phyloP scores from a whole-genome alignment of 2,888 invertebrate genomes.

The Drosophila quinaria region DNA sequence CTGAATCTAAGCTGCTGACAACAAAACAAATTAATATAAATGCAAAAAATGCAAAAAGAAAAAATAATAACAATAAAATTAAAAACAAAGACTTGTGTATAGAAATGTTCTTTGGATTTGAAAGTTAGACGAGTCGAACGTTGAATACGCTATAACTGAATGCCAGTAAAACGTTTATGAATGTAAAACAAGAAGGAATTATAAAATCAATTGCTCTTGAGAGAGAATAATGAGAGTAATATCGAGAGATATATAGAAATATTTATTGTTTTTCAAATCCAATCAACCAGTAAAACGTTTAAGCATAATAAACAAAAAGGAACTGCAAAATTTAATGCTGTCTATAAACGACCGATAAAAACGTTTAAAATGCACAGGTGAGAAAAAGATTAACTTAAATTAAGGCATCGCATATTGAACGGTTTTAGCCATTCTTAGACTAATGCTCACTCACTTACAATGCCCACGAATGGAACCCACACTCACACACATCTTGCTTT shows the following conservation, averaged over 20 bases:
- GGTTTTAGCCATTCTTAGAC: constrained; percentile 4
- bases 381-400: neutral
- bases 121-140: constrained; percentile 19
- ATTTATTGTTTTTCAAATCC: neutral
- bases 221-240: neutral
- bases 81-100: constrained; percentile 5
- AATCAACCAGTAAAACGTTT: neutral
- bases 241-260: neutral
- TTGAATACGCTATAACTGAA: constrained; percentile 22
- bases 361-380: neutral
- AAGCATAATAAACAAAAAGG: neutral
- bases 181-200: neutral
- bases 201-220: neutral
- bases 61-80: neutral
- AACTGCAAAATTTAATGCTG: neutral
- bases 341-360: neutral
- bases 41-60: constrained; percentile 24
- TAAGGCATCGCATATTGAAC: neutral
- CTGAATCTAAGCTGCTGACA: constrained; percentile 43
- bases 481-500: constrained; percentile 12
- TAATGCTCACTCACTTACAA: constrained; percentile 2
- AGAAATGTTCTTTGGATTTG: constrained; percentile 24
- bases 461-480: constrained; percentile 26
- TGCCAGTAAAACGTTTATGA: constrained; percentile 1
- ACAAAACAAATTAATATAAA: constrained; percentile 39